Conservation (phyloP, 2,888 invertebrate genomes). For the Patella depressa region DNA sequence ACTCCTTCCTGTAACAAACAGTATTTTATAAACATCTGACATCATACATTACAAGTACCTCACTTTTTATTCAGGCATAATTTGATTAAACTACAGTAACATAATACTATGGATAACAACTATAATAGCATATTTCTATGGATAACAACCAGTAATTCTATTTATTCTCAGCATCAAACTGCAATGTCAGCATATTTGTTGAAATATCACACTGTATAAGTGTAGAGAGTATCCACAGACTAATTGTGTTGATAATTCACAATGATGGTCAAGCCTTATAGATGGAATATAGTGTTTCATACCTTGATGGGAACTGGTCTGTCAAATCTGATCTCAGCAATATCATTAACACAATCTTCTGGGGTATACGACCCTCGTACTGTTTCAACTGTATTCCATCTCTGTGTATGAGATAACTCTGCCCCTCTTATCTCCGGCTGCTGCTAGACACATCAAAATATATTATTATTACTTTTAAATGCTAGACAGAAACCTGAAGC, state of each 20-base stretch:
- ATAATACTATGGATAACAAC: no score
- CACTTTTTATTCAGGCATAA: no score
- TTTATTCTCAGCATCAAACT: no score
- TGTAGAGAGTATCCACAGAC: no score
- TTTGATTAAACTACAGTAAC: no score
- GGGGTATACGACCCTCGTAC: conserved; percentile 87
- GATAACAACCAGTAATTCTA: no score
- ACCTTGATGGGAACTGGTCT: conserved; percentile 88
- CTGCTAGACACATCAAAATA: conserved; percentile 23
- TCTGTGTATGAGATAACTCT: conserved; percentile 68
- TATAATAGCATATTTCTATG: no score
- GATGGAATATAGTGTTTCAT: neutral
- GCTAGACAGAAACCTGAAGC: neutral
- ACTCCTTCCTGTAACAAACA: conserved; percentile 79
- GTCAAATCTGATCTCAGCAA: conserved; percentile 91
- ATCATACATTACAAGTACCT: neutral
- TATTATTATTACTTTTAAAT: neutral
- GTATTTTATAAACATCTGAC: neutral
- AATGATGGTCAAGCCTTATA: no score
- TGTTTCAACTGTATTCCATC: conserved; percentile 89
- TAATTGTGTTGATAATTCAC: no score
- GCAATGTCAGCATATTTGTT: no score
- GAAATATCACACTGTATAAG: no score
- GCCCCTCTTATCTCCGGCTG: conserved; percentile 54
- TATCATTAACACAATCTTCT: conserved; percentile 85